A percentile compares a stretch with the other conserved stretches of the same genome.
These are phyloP conservation scores for Phalacrocorax pelagicus DNA, from an alignment of 2,113 vertebrate species.

Conservation along the genomic window DNA sequence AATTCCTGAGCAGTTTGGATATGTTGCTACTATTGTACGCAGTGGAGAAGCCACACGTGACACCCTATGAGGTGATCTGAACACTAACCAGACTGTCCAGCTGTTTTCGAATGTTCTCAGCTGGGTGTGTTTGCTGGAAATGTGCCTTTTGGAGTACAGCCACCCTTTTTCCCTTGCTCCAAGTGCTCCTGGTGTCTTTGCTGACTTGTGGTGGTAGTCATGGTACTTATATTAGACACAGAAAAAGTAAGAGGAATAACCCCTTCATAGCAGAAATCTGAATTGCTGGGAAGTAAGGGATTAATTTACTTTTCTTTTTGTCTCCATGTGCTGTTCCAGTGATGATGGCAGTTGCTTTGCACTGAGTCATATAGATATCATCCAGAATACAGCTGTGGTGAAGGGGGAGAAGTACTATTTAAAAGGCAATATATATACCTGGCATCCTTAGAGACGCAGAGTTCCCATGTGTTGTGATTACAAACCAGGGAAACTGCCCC, in stretches of 20 bases:
- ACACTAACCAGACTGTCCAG: slow-evolving; percentile 40
- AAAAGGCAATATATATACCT: background rate
- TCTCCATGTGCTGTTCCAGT: background rate
- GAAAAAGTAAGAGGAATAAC: background rate
- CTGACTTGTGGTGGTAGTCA: background rate
- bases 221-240: background rate
- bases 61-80: slow-evolving; percentile 8
- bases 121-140: slow-evolving; percentile 46
- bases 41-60: background rate
- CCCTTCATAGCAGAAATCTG: background rate
- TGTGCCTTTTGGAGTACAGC: background rate
- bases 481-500: background rate
- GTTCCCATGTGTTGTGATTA: background rate
- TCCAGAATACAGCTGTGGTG: background rate
- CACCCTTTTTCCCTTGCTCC: background rate
- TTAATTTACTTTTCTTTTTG: background rate
- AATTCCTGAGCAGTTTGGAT: background rate
- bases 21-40: background rate
- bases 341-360: background rate
- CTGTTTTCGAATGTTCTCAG: background rate
- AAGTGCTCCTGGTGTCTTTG: background rate
- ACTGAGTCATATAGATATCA: background rate
- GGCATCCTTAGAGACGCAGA: background rate
- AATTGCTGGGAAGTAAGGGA: background rate
- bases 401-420: background rate